Conservation (phyloP, 2,797 vertebrate species). For the Adelosebastes latens region DNA sequence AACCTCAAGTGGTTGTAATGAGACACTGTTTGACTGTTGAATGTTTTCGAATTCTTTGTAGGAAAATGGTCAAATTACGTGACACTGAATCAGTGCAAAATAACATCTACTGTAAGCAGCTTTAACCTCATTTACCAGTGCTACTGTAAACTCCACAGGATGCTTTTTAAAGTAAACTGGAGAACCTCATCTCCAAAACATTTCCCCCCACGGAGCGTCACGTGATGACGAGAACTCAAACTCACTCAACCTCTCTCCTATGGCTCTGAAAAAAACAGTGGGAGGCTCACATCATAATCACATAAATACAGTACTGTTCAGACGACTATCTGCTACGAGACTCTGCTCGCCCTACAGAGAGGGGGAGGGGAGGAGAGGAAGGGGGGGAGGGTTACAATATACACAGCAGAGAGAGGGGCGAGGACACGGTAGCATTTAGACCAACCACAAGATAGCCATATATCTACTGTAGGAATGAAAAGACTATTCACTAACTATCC, state of each 20-base stretch:
- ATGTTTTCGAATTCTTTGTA: neutral
- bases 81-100: neutral
- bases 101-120: conserved; percentile 16
- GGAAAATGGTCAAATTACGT: neutral
- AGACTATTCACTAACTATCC: conserved; percentile 86
- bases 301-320: conserved; percentile 64
- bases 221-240: neutral
- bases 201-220: neutral
- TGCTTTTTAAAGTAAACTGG: neutral
- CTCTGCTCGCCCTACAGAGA: conserved; percentile 55
- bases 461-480: conserved; percentile 85
- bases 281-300: conserved; percentile 49
- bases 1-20: neutral
- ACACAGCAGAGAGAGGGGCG: conserved; percentile 49
- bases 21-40: neutral
- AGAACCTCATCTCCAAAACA: neutral
- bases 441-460: conserved; percentile 90
- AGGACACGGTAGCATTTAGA: conserved; percentile 36
- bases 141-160: conserved; percentile 1
- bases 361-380: neutral
- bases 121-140: neutral
- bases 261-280: conserved; percentile 68
- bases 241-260: conserved; percentile 57
- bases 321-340: conserved; percentile 62
- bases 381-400: conserved; percentile 23